Evolutionary conservation across 2,113 vertebrate species (phyloP).

Genomic region (Gopherus flavomarginatus): DNA sequence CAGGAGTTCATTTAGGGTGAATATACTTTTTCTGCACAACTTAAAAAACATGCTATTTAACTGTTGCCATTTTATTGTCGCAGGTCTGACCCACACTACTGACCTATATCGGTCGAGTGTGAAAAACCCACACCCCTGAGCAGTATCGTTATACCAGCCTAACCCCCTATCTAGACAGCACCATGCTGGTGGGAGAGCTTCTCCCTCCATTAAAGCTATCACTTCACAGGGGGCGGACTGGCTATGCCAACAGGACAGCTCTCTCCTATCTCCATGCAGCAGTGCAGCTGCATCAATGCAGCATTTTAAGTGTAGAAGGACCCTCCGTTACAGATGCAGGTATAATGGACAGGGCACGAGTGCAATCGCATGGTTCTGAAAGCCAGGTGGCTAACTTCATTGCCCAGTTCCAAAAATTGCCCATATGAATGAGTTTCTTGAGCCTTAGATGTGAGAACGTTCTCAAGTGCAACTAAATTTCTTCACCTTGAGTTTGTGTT

Average conservation of each 20-base stretch:
- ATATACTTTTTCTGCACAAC: neutral
- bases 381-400: neutral
- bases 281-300: neutral
- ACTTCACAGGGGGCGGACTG: neutral
- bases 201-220: neutral
- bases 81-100: no score
- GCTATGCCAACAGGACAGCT: neutral
- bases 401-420: neutral
- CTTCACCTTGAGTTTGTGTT: neutral
- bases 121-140: no score
- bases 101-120: no score
- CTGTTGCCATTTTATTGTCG: neutral
- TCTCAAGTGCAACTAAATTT: neutral
- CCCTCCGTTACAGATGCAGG: neutral
- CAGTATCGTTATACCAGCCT: no score
- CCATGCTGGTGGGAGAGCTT: neutral
- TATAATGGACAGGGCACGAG: neutral
- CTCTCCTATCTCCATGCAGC: no score
- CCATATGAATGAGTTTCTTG: neutral
- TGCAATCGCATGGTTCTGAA: neutral
- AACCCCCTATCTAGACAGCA: neutral
- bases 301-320: neutral
- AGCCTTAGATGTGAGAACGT: neutral
- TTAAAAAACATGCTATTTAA: neutral
- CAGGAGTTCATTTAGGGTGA: neutral